phyloP scores from a whole-genome alignment of 2,113 vertebrate species.

The Psophia crepitans region DNA sequence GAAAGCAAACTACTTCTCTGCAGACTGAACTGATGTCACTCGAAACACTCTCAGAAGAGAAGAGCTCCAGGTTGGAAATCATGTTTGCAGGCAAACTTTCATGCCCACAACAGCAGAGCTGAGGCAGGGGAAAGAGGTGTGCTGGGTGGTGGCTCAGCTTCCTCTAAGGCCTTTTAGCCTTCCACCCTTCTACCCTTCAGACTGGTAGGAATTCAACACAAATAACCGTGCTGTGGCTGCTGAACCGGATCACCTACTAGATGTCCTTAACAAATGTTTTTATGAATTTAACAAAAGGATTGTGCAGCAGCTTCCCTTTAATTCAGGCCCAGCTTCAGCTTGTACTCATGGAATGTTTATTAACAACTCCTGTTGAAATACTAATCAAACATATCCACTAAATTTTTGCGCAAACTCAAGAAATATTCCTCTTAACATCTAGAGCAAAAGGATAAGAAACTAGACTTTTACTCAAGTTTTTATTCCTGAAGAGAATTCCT shows the following conservation, averaged over 20 bases:
- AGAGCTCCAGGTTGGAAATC: background rate
- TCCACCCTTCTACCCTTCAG: background rate
- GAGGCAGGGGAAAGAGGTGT: background rate
- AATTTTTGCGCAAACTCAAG: background rate
- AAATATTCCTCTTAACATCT: background rate
- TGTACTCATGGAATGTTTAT: background rate
- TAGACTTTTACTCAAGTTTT: background rate
- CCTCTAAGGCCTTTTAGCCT: background rate
- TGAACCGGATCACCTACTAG: slow-evolving; percentile 41
- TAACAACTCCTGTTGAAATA: background rate
- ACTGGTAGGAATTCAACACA: background rate
- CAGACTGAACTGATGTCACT: background rate
- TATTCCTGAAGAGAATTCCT: background rate
- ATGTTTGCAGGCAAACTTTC: background rate
- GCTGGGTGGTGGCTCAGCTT: background rate
- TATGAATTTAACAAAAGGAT: background rate
- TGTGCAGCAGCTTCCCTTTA: background rate
- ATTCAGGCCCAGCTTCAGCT: background rate
- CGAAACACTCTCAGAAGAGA: background rate
- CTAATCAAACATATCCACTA: background rate
- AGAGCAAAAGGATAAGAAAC: background rate
- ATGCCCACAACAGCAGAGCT: background rate
- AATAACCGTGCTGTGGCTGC: background rate
- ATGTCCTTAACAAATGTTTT: slow-evolving; percentile 59
- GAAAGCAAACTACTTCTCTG: background rate